Evolutionary conservation across 2,797 vertebrate species (phyloP), one percentile per base, ranked within the genome.

Genomic region (Lutjanus campechanus): DNA sequence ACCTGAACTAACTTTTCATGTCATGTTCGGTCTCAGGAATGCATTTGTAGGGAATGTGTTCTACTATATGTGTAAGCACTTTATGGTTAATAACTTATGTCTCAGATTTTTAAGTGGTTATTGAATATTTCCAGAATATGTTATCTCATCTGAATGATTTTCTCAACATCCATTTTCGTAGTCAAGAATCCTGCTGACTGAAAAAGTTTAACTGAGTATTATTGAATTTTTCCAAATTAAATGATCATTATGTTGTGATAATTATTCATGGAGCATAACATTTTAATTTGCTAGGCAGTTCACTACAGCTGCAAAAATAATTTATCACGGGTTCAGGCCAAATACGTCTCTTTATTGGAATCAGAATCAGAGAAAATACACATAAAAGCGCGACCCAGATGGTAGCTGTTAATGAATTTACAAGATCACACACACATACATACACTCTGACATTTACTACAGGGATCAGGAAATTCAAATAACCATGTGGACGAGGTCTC

Each of bases 281-380:
- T 40, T 64, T 70, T 40, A 19, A 51, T 67, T 75, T 77, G 36
- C 62, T 71, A 17, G 13, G 69, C 11, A 60, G 40, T 69, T 69
- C 40, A 71, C 20, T 50, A 55, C 62, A 70, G 17, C 11, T 67
- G 13, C 16, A 61, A 19, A 19, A 74, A 46, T 54, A 6, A 64
- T 43, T 65, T 46, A 11, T 82, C 29, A 36, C 50, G 65, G 19
- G 25, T 49, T 20, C 19, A 50, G 76, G 16, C 61, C 17, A 58
- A 81, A 64, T 67, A 19, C 7, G 29, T 63, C 25, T 59, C 19
- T 61, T 75, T 19, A 43, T 1, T 63, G 47, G 20, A 20, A 58
- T 51, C 10, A 60, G 17, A 56, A 55, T 77, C 53, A 68, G 55
- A 62, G n/a, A 69, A 79, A 73, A 75, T 72, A 36, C 56, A 61